These are phyloP conservation scores for Odocoileus virginianus DNA, from an alignment of 2,113 vertebrate genomes.

Conservation along the genomic window DNA sequence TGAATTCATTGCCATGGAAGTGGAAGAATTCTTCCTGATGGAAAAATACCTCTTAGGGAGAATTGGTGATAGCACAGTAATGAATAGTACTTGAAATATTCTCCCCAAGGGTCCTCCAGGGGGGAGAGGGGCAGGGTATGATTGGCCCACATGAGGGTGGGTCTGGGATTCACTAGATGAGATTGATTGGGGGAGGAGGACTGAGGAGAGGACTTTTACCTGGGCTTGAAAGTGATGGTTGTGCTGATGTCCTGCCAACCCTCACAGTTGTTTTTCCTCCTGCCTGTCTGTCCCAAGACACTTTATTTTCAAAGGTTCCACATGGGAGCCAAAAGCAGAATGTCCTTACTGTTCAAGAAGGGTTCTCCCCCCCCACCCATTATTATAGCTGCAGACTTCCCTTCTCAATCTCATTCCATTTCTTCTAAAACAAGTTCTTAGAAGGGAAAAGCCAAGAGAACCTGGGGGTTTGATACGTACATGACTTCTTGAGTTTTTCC, in stretches of 20 bases:
- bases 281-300: not conserved
- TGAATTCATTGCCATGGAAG: not conserved
- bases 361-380: not conserved
- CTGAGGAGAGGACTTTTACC: not conserved
- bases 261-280: not conserved
- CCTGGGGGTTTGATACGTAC: not conserved
- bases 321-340: not conserved
- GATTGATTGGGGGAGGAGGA: not conserved
- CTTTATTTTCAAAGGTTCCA: not conserved
- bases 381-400: not conserved
- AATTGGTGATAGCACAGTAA: not conserved
- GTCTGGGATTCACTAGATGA: accelerated
- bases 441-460: not conserved
- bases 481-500: not conserved
- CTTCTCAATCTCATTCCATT: not conserved
- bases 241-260: not conserved
- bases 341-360: not conserved
- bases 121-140: not conserved
- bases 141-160: not conserved
- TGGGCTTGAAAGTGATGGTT: too few species aligned
- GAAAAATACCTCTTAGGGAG: not conserved
- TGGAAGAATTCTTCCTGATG: not conserved
- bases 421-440: not conserved
- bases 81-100: not conserved
- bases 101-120: not conserved